Conservation (phyloP, 2,797 vertebrate species). For the Mormyrus proboscirostris region DNA sequence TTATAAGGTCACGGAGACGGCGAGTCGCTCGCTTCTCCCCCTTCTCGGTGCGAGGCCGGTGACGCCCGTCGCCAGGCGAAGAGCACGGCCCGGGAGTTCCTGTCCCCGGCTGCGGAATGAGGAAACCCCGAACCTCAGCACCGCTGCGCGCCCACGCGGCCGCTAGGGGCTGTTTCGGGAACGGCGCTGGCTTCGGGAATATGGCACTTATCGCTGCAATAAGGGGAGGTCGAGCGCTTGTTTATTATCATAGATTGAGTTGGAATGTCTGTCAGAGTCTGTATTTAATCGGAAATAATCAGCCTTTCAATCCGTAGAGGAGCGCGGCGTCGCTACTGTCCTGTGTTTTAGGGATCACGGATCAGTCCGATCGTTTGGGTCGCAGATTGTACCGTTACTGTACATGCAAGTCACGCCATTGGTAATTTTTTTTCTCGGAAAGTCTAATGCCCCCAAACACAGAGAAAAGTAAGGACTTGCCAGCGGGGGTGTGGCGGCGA, state of each 20-base stretch:
- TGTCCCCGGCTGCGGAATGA: not conserved
- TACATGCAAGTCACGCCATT: not conserved
- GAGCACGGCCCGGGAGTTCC: not conserved
- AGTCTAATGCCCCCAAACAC: not conserved
- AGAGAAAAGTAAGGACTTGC: not conserved
- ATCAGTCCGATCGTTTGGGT: not conserved
- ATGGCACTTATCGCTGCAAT: not conserved
- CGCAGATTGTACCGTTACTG: not conserved
- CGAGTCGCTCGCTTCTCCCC: not conserved
- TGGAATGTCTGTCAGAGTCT: not conserved
- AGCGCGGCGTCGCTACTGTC: not conserved
- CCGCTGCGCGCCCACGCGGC: not conserved
- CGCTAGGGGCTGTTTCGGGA: not conserved
- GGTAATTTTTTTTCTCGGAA: not conserved
- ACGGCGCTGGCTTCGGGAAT: not conserved
- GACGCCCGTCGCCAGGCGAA: not conserved
- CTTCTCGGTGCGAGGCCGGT: not conserved
- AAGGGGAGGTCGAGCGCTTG: not conserved
- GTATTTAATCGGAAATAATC: not conserved
- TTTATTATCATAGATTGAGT: not conserved
- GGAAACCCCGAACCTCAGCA: not conserved
- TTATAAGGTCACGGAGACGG: not conserved
- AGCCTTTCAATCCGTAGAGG: not conserved
- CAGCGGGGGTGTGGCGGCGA: not conserved
- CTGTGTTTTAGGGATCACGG: not conserved